A percentile compares a stretch with the other conserved stretches of the same genome.
These are phyloP conservation scores for Drosophila navojoa DNA, from an alignment of 1,140 invertebrate species.

Conservation along the genomic window DNA sequence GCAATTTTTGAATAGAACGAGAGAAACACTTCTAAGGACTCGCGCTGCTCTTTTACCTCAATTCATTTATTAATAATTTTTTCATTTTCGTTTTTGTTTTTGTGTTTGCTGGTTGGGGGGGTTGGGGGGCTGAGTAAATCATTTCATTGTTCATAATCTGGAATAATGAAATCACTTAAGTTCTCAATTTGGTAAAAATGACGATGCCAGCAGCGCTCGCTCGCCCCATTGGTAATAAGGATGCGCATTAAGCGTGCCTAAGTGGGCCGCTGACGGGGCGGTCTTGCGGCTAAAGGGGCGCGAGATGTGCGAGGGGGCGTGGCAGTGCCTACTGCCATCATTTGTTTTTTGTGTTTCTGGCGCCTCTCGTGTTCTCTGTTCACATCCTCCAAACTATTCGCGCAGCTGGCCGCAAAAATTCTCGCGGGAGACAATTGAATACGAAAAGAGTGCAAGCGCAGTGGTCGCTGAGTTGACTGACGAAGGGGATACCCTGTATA, in stretches of 20 bases:
- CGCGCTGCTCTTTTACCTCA: slow-evolving; percentile 1
- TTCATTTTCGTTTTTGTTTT: background rate
- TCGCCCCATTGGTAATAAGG: slow-evolving; percentile 73
- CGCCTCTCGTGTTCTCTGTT: background rate
- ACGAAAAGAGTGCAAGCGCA: slow-evolving; percentile 19
- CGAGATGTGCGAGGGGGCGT: too few species aligned
- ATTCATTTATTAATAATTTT: slow-evolving; percentile 10
- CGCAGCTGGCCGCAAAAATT: slow-evolving; percentile 45
- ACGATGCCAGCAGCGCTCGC: slow-evolving; percentile 56
- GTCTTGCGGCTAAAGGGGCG: background rate
- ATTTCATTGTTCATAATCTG: slow-evolving; percentile 80
- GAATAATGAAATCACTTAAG: slow-evolving; percentile 82
- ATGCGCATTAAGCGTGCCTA: slow-evolving; percentile 70
- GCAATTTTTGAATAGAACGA: background rate
- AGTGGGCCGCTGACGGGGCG: background rate
- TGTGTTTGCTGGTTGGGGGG: too few species aligned
- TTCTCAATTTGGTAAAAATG: slow-evolving; percentile 72
- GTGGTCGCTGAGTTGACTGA: background rate
- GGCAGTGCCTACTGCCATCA: background rate
- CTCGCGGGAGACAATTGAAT: slow-evolving; percentile 80
- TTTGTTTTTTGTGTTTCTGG: background rate
- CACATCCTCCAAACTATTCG: background rate
- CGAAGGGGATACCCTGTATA: background rate
- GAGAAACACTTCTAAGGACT: background rate
- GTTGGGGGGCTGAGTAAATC: slow-evolving; percentile 75